Percentiles rank a stretch among this genome's conserved stretches.
phyloP scores from a whole-genome alignment of 2,888 invertebrate species.

The Nemurella pictetii region DNA sequence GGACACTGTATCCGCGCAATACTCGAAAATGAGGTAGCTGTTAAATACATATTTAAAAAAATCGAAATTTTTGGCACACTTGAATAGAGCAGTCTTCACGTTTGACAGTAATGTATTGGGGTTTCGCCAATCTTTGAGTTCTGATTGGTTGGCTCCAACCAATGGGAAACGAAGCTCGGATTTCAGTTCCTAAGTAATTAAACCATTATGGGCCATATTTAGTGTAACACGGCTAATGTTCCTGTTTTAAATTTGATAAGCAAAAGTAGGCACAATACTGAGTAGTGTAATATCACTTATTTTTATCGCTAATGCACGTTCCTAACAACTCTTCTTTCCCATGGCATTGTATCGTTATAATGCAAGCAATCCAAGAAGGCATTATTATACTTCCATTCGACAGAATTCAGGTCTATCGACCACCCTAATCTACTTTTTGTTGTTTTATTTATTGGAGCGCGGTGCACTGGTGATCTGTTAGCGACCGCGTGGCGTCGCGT shows the following conservation, averaged over 20 bases:
- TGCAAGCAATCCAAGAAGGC: background rate
- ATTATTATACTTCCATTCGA: no score
- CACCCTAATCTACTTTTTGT: background rate
- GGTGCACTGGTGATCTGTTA: background rate
- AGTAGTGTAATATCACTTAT: background rate
- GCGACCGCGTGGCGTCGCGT: background rate
- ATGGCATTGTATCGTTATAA: background rate
- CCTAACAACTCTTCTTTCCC: background rate
- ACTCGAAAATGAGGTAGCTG: no score
- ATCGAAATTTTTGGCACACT: no score
- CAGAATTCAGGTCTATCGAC: background rate
- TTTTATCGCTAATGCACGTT: no score
- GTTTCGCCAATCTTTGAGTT: background rate
- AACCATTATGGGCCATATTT: background rate
- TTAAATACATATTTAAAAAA: no score
- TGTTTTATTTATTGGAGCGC: background rate
- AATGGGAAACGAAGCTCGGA: background rate
- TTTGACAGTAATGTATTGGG: no score
- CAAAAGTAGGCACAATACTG: background rate
- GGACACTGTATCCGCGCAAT: no score
- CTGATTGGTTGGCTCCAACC: background rate
- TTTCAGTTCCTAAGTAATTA: background rate
- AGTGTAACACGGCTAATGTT: background rate
- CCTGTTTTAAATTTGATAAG: background rate
- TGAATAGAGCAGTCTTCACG: no score